A percentile compares a stretch with the other conserved stretches of the same genome.
phyloP scores from a whole-genome alignment of 1,140 invertebrate species.

The Thaumatotibia leucotreta region DNA sequence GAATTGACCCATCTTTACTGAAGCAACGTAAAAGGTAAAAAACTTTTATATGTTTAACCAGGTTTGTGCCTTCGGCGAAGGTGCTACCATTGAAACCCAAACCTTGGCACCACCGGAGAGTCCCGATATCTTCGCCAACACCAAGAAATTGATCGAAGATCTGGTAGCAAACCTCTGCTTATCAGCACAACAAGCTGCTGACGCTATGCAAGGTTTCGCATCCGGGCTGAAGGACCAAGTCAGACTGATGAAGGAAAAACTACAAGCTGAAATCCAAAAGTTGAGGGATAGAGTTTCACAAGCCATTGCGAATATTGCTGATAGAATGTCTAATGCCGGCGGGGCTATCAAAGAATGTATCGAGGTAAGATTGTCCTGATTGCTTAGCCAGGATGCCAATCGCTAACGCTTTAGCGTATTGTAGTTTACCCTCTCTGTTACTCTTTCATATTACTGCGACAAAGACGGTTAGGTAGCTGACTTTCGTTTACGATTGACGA shows the following conservation, averaged over 20 bases:
- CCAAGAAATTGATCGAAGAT: constrained; percentile 42
- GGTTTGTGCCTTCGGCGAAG: background rate
- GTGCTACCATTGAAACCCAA: background rate
- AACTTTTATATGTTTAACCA: background rate
- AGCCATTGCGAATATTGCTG: constrained; percentile 33
- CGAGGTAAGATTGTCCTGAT: constrained; percentile 55
- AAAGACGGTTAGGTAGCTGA: too few relatives aligned
- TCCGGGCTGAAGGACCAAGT: constrained; percentile 36
- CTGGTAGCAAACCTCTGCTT: constrained; percentile 35
- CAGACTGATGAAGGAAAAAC: constrained; percentile 28
- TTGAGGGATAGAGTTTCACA: constrained; percentile 30
- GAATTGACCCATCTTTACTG: too few relatives aligned
- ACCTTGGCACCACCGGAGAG: background rate
- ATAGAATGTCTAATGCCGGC: constrained; percentile 34
- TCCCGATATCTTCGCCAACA: constrained; percentile 17
- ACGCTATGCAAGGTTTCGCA: constrained; percentile 36
- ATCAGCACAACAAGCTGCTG: constrained; percentile 32
- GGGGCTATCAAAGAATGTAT: constrained; percentile 38
- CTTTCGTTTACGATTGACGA: too few relatives aligned
- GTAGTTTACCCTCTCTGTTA: too few relatives aligned
- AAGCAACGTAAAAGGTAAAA: too few relatives aligned
- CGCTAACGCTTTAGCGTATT: too few relatives aligned
- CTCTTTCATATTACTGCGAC: too few relatives aligned
- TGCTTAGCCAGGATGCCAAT: too few relatives aligned
- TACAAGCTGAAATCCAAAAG: constrained; percentile 34